Conservation (phyloP, 2,113 vertebrate species). For the Zosterops japonicus region DNA sequence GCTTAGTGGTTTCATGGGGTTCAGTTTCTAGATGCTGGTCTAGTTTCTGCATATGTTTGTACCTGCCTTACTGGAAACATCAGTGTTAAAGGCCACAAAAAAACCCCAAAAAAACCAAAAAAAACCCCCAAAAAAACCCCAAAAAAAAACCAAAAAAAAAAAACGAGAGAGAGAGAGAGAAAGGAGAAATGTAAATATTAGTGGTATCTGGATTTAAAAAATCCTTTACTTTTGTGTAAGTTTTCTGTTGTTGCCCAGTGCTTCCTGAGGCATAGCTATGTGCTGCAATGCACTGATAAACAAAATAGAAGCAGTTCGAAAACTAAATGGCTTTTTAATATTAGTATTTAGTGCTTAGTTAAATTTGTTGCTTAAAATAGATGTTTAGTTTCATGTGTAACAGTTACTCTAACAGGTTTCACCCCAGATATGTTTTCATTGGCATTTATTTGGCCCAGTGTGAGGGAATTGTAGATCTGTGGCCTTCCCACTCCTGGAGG, state of each 20-base stretch:
- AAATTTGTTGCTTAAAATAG: neutral
- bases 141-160: neutral
- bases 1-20: neutral
- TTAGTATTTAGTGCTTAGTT: neutral
- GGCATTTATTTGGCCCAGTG: rapidly evolving
- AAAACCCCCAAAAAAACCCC: no score
- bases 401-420: neutral
- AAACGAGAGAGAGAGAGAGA: rapidly evolving
- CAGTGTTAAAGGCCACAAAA: neutral
- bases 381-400: neutral
- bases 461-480: neutral
- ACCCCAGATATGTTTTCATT: neutral
- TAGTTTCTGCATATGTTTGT: neutral
- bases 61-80: neutral
- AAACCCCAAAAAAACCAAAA: neutral
- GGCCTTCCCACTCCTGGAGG: neutral
- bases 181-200: neutral
- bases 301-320: neutral
- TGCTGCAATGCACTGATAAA: neutral
- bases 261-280: neutral
- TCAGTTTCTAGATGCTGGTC: neutral
- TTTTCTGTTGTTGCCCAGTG: neutral
- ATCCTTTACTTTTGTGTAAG: neutral
- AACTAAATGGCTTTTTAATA: neutral
- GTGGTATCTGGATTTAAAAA: neutral